phyloP scores from a whole-genome alignment of 2,113 vertebrate genomes.

The Aramus guarauna region DNA sequence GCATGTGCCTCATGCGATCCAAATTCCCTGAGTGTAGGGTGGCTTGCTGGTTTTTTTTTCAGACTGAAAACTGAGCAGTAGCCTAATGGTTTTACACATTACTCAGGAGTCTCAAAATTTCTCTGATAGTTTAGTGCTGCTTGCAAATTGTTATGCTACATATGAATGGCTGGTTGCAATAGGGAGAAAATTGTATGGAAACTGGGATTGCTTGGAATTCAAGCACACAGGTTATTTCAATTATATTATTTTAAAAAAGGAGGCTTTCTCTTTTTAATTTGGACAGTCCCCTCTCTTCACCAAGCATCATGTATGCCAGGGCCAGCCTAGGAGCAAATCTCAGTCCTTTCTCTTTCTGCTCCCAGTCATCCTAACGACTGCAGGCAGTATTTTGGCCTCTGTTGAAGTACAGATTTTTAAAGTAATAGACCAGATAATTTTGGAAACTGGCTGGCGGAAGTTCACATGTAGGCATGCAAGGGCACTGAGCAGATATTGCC shows the following conservation, averaged over 20 bases:
- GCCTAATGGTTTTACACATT: not conserved
- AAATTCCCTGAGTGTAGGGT: not conserved
- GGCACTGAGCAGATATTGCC: not conserved
- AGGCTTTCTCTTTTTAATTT: not conserved
- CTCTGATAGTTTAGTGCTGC: not conserved
- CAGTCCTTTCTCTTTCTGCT: not conserved
- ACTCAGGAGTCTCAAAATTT: not conserved
- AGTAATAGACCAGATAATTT: not conserved
- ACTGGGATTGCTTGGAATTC: not conserved
- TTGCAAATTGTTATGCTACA: not conserved
- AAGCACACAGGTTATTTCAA: not conserved
- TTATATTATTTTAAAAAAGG: not conserved
- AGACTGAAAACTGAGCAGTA: not conserved
- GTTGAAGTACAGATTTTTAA: not conserved
- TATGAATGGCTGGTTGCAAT: not conserved
- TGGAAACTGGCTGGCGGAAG: not conserved
- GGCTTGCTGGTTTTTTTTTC: not conserved
- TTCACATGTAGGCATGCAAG: rapidly evolving
- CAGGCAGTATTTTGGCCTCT: not conserved
- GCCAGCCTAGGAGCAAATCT: not conserved
- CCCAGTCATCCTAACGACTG: not conserved
- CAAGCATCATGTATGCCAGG: not conserved
- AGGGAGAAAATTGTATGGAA: not conserved
- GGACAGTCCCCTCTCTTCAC: not conserved
- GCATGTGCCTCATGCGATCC: not conserved